Base-by-base conservation (phyloP, 1,140 invertebrate genomes). In the Pantala flavescens region DNA sequence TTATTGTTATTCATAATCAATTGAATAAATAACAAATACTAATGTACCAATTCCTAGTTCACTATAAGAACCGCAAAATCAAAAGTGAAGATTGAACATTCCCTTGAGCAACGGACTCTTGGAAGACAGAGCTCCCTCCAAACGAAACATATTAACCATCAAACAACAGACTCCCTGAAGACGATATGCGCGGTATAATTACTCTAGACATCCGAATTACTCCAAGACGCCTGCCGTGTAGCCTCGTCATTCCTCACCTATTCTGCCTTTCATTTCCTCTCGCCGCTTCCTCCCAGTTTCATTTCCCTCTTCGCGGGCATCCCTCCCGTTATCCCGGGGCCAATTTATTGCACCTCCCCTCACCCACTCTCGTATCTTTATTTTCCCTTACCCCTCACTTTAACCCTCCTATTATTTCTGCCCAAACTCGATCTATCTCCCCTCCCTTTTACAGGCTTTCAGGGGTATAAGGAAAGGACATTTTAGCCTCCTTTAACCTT, bases 151-250 rank as follows among this genome's bases (percentile, higher is more conserved):
- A n/a, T 5, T 36, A 36, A 36, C 28, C 3, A 36, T 36, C 2
- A 36, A 36, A 36, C 9, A 36, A 36, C 3, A 2, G 28, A 36
- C 2, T 2, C 28, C 3, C 28, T 36, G 3, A 36, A 36, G 9
- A 9, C 28, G 28, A 36, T 36, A 36, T 36, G 28, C 28, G 28
- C 28, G 28, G 28, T 9, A 36, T 36, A 36, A 36, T 36, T 36
- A 36, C 28, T 36, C 28, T 2, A 36, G 28, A 36, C 28, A 36
- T 36, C 28, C 28, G 28, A 36, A 36, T 36, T 82, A 82, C 82
- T 82, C 79, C 79, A 78, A 77, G 73, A 70, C 75, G 74, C 55
- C 75, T 73, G 24, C 75, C 75, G 77, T 77, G 76, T 78, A 78
- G 72, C 77, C 78, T 70, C 77, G 74, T 74, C 76, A 76, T 77